Percentiles rank a stretch among this genome's conserved stretches.
Conservation (phyloP, 2,797 vertebrate species). For the Acropternis orthonyx region DNA sequence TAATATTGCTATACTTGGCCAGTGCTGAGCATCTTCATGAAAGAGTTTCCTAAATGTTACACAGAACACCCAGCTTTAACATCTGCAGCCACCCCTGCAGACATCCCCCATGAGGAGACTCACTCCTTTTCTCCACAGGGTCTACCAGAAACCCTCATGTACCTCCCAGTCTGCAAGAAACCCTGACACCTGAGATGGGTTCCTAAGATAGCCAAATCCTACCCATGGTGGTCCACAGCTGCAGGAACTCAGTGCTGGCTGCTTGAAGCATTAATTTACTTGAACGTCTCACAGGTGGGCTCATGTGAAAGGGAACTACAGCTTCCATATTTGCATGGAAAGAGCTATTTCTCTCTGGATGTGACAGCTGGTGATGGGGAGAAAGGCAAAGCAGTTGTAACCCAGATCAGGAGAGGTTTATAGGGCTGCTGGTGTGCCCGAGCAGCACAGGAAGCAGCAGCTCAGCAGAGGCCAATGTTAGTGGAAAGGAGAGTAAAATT, state of each 20-base stretch:
- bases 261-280: not conserved
- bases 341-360: not conserved
- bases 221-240: not conserved
- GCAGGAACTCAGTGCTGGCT: not conserved
- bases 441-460: not conserved
- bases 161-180: not conserved
- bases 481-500: not conserved
- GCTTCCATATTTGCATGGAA: not conserved
- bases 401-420: not conserved
- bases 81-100: not conserved
- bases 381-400: not conserved
- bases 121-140: not conserved
- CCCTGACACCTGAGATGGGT: not conserved
- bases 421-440: not conserved
- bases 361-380: not conserved
- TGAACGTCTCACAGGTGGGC: not conserved
- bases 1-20: not conserved
- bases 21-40: not conserved
- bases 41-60: not conserved
- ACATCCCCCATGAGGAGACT: fast-evolving
- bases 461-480: not conserved
- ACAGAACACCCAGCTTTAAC: not conserved
- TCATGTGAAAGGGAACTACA: not conserved
- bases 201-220: not conserved
- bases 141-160: not conserved